Evolutionary conservation across 2,888 invertebrate genomes (phyloP), one percentile per base, ranked within the genome.

Genomic region (Cantharis flavilabris): DNA sequence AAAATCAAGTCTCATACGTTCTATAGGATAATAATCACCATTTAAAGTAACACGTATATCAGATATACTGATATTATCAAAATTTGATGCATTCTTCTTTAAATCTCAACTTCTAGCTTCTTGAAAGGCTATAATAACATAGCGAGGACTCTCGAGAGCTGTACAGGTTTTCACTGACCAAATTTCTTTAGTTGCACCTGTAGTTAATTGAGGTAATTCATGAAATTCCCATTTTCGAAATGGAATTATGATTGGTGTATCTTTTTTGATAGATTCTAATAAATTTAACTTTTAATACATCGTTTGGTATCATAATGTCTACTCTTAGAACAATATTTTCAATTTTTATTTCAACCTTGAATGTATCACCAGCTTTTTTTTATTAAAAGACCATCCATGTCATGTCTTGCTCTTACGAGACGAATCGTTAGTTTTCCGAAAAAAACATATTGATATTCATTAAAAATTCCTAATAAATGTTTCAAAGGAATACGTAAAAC

Each of bases 71-170:
- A 85, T 85, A 28, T 78, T 69, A 74, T 76, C 76, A 33, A 80
- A 76, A 11, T 72, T 13, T n/a, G 72, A 62, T 26, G 74, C 84
- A 79, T 86, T 82, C 26, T 62, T 79, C n/a, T n/a, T 75, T 28
- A 26, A 63, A 13, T 81, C 76, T 77, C 83, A 83, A 82, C 84
- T 86, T 78, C 83, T 81, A 73, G 84, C 80, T 18, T 83, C 87
- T 83, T 88, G 86, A 67, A 87, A 84, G 13, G 82, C 87, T 23
- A 88, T 49, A 69, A 88, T 84, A 16, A 88, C 79, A 79, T 80
- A 88, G 71, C 86, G 78, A 2, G 87, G 87, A 81, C 86, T 86
- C 81, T 87, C 87, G 64, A 87, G 75, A 69, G 76, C 65, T 14
- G 74, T 70, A 13, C 33, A 23, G 14, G 86, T 86, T 79, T 85